Base-by-base conservation (phyloP, 2,113 vertebrate species). In the Tinamus guttatus region DNA sequence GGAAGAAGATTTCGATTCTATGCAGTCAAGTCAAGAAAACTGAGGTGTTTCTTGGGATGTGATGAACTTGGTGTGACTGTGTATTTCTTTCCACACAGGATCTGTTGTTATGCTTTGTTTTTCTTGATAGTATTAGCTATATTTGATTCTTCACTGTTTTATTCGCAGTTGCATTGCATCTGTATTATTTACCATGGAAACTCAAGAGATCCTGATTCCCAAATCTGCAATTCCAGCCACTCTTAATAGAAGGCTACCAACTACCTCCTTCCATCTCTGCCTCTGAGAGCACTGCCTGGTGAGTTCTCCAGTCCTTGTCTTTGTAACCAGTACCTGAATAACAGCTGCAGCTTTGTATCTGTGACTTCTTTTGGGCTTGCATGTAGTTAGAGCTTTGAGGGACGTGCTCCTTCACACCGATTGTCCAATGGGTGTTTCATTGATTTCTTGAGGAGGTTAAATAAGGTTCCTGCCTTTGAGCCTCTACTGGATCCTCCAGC, bases 341-440 rank as follows among this genome's bases (percentile, higher is more conserved):
- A 28, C 22, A 70, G 56, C 52, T 75, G 13, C 62, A 63, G 77
- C 41, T 76, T 77, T 3, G 3, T n/a, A 20, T 24, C 78, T 17
- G n/a, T 73, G 73, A 27, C 25, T 52, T 13, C 51, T 36, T 64
- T 59, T 73, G 71, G 67, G 30, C n/a, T 25, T 54, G 54, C 11
- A 0, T 1, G 3, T 13, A 30, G 54, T 12, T 77, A 32, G 32
- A 84, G 49, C 41, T 85, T 60, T 34, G 58, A 76, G 41, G 25
- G 40, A 52, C 15, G 4, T 0, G 0, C 71, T 81, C 67, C 1
- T 1, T 54, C 52, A 76, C 63, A 62, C 30, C 18, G 47, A 52
- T 92, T 96, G 76, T 87, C 85, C 41, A 85, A 85, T 47, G 67
- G 67, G 28, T n/a, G 12, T 76, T 88, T 80, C 76, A 52, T 27